Evolutionary conservation across 2,113 vertebrate species (phyloP), one percentile per base, ranked within the genome.

Genomic region (Psilopsiagon aymara): DNA sequence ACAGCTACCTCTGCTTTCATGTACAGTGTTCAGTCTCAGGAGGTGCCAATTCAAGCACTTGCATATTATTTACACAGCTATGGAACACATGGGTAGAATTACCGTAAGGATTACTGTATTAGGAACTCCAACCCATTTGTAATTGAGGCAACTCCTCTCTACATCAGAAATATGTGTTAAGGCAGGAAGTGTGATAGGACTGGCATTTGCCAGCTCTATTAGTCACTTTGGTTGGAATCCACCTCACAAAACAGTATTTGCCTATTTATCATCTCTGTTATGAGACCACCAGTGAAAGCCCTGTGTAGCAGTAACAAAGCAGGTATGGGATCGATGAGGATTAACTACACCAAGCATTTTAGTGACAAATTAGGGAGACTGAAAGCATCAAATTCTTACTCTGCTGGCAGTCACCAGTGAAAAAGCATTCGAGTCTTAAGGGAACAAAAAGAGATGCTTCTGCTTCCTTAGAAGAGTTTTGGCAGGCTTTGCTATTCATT

Each of bases 311-410:
- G n/a, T 25, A 84, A 60, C 24, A 68, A 47, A 49, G 13, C 24
- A 63, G 39, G 41, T 24, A 69, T 0, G 3, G 73, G 52, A 85
- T 37, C 2, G 1, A 8, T 1, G 1, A 0, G 49, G 37, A 91
- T 43, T 76, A 87, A 29, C 47, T 1, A 0, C 57, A 69, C 29
- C 53, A 64, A 68, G 37, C 18, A 31, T 55, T 89, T 83, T 41
- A 49, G 73, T n/a, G 29, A 31, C 16, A 73, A 83, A 78, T 35
- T 7, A 41, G 15, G 27, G 81, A 41, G 55, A 33, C 27, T 55
- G 67, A 87, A 96, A 88, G 83, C 51, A 81, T 55, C 52, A 10
- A n/a, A 46, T 70, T 64, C 70, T 33, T 83, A 29, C 51, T 33
- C 51, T 28, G 46, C 49, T 55, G 63, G 68, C 83, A 92, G 71